These are phyloP conservation scores for Triplophysa bombifrons DNA, from an alignment of 2,797 vertebrate species.

Conservation along the genomic window DNA sequence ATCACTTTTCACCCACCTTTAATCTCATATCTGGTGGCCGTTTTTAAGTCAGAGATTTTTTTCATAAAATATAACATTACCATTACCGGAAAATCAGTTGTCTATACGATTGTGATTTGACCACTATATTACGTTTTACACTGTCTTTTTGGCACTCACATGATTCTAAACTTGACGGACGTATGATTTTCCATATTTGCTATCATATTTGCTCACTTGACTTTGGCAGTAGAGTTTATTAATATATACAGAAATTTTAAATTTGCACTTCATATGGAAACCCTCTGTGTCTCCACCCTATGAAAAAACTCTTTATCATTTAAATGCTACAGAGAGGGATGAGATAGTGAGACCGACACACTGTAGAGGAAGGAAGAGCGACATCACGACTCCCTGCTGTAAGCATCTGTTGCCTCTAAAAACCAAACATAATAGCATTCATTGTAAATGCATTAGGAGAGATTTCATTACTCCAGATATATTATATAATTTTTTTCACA, in stretches of 20 bases:
- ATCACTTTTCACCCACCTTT: too few species aligned
- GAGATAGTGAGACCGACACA: constrained; percentile 23
- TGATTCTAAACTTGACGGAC: background rate
- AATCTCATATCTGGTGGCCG: too few species aligned
- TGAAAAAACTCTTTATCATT: background rate
- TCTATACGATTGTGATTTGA: too few species aligned
- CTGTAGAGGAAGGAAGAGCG: constrained; percentile 53
- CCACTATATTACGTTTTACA: too few species aligned
- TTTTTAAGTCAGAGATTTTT: too few species aligned
- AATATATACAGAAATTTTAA: constrained; percentile 45
- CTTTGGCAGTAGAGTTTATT: constrained; percentile 39
- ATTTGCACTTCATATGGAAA: constrained; percentile 13
- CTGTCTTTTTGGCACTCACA: too few species aligned
- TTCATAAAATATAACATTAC: too few species aligned
- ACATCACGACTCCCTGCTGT: constrained; percentile 46
- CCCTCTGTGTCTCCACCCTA: background rate
- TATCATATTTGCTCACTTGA: constrained; percentile 51
- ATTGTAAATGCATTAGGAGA: background rate
- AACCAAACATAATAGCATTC: background rate
- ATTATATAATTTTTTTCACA: background rate
- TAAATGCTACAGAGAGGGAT: background rate
- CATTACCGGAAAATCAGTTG: too few species aligned
- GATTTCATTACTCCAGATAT: background rate
- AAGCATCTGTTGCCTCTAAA: background rate
- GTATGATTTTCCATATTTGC: constrained; percentile 53